phyloP scores from a whole-genome alignment of 2,797 vertebrate species.

The Odontamblyopus rebecca region DNA sequence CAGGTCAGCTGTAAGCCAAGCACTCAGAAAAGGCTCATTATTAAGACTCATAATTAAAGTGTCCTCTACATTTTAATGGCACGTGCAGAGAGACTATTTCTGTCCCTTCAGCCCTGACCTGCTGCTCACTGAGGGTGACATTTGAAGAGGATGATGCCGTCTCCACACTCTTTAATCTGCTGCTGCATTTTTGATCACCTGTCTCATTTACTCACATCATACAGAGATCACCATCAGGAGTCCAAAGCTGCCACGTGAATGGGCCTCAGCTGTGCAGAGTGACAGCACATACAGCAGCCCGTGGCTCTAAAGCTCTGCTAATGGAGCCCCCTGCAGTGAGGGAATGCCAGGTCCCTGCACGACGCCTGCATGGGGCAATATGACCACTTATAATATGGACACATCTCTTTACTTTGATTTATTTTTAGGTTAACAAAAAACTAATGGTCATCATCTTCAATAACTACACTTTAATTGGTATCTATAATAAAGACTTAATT shows the following conservation, averaged over 20 bases:
- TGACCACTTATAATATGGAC: background rate
- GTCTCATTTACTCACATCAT: slow-evolving; percentile 43
- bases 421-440: no score
- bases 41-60: background rate
- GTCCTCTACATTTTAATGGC: background rate
- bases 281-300: background rate
- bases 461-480: no score
- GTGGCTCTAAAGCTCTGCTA: slow-evolving; percentile 42
- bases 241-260: slow-evolving; percentile 54
- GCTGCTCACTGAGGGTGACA: slow-evolving; percentile 2
- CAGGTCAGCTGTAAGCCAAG: background rate
- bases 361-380: background rate
- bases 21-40: no score
- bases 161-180: slow-evolving; percentile 41
- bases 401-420: no score
- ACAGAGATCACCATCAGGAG: slow-evolving; percentile 44
- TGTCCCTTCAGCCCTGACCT: slow-evolving; percentile 14
- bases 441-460: no score
- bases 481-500: no score
- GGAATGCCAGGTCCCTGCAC: slow-evolving; percentile 21
- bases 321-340: slow-evolving; percentile 32
- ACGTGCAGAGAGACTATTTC: slow-evolving; percentile 15
- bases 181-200: slow-evolving; percentile 45
- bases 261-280: slow-evolving; percentile 47
- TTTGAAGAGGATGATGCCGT: slow-evolving; percentile 27